Conservation (phyloP, 2,113 vertebrate genomes). For the Pandion haliaetus region DNA sequence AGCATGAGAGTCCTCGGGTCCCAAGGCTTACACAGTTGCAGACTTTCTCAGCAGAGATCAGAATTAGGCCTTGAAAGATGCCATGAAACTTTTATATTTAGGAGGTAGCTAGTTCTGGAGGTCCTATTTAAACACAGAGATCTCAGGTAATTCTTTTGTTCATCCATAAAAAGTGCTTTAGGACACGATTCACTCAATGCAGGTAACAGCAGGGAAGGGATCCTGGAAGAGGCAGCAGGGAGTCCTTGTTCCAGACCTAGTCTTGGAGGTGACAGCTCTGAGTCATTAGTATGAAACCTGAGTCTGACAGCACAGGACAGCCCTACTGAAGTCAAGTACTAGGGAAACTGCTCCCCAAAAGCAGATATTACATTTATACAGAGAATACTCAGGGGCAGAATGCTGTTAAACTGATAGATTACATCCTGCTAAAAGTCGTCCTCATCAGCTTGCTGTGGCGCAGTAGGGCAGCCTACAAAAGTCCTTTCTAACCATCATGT, state of each 20-base stretch:
- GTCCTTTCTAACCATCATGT: fast-evolving
- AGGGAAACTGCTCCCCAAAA: background rate
- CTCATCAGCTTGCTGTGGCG: background rate
- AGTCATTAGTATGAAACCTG: background rate
- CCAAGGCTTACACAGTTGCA: background rate
- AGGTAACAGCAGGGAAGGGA: background rate
- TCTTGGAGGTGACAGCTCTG: background rate
- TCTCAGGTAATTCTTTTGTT: background rate
- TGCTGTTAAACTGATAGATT: background rate
- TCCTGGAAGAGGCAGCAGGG: background rate
- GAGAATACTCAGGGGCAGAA: background rate
- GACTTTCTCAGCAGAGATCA: background rate
- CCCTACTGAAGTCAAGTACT: background rate
- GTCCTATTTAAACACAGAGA: background rate
- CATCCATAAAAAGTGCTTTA: background rate
- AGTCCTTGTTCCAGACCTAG: background rate
- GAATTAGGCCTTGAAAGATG: background rate
- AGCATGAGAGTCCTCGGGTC: background rate
- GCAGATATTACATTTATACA: background rate
- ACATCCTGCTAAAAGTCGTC: background rate
- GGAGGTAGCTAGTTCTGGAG: background rate
- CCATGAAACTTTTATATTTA: background rate
- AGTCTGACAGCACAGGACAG: background rate
- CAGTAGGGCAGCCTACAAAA: background rate
- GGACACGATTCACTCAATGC: background rate